Base-by-base conservation (phyloP, 2,113 vertebrate genomes). In the Antechinus stuartii region DNA sequence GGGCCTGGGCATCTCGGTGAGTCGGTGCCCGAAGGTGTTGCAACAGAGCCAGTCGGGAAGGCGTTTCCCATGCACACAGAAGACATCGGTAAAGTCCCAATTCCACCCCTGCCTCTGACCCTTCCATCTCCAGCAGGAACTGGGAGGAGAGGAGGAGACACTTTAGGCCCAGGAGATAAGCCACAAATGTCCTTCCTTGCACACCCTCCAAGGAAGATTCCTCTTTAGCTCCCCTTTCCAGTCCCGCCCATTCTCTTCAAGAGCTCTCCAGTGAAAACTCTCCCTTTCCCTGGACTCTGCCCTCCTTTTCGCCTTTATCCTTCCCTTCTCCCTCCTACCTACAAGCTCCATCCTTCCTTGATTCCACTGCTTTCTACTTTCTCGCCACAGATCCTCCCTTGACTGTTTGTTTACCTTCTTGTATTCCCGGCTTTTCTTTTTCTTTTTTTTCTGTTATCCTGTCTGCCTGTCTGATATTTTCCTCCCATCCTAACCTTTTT, bases 81-180 rank as follows among this genome's bases (percentile, higher is more conserved):
- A 97, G 96, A 93, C 98, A 98, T 90, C 93, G 98, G 96, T 98
- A 98, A 16, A 96, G 96, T 8, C 97, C 97, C 24, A 97, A 95
- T 26, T 98, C 98, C 0, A 97, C 27, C 27, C 94, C 97, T 0
- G 92, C 90, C 0, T 95, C 93, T 0, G 96, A 35, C 50, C 97
- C 97, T 94, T 98, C 98, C 97, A 98, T 97, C 61, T 98, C 97
- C 96, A 98, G 97, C 95, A 98, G 96, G 92, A 98, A 98, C 98
- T 98, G 93, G 52, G 91, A 96, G 55, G 47, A 49, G 1, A 8
- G 56, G 47, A 50, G 94, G 76, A 94, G 46, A 54, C 35, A 54
- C 84, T 61, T 97, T 84, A 97, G 96, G 91, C 61, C 49, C 35
- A 12, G 25, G 35, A 94, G 89, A 16, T n/a, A 27, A 12, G 5